Conservation (phyloP, 2,113 vertebrate species). For the Periophthalmodon schlosseri region DNA sequence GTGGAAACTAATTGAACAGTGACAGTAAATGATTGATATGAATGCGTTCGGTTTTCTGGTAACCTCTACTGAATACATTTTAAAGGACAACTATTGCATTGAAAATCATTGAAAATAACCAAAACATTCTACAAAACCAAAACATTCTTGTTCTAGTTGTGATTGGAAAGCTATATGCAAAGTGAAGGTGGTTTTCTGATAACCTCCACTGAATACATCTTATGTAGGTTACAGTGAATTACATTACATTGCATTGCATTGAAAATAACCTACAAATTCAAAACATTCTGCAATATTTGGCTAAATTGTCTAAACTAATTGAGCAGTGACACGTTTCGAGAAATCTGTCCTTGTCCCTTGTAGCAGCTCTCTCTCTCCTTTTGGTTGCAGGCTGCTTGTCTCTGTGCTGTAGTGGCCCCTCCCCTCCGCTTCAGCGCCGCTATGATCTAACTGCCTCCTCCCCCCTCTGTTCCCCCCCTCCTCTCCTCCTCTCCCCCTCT, state of each 20-base stretch:
- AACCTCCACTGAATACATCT: too few relatives aligned
- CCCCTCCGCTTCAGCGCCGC: slow-evolving; percentile 57
- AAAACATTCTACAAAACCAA: too few relatives aligned
- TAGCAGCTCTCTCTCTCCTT: slow-evolving; percentile 48
- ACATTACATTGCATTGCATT: too few relatives aligned
- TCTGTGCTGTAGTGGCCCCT: slow-evolving; percentile 68
- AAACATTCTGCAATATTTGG: not conserved
- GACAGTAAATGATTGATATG: not conserved
- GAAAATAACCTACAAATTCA: not conserved
- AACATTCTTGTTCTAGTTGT: too few relatives aligned
- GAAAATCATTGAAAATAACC: too few relatives aligned
- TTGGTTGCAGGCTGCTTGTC: slow-evolving; percentile 46
- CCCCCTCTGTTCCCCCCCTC: slow-evolving; percentile 51
- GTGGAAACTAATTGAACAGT: slow-evolving; percentile 9
- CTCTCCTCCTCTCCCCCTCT: slow-evolving; percentile 65
- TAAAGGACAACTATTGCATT: too few relatives aligned
- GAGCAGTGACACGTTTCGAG: not conserved
- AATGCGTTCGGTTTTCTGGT: too few relatives aligned
- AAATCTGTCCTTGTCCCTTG: slow-evolving; percentile 18
- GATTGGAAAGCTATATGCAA: too few relatives aligned
- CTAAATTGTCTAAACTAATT: not conserved
- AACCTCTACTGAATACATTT: too few relatives aligned
- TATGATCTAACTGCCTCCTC: slow-evolving; percentile 73
- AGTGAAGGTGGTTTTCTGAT: too few relatives aligned
- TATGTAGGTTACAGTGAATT: too few relatives aligned